Evolutionary conservation across 2,797 vertebrate genomes (phyloP).

Genomic region (Glyptemys insculpta): DNA sequence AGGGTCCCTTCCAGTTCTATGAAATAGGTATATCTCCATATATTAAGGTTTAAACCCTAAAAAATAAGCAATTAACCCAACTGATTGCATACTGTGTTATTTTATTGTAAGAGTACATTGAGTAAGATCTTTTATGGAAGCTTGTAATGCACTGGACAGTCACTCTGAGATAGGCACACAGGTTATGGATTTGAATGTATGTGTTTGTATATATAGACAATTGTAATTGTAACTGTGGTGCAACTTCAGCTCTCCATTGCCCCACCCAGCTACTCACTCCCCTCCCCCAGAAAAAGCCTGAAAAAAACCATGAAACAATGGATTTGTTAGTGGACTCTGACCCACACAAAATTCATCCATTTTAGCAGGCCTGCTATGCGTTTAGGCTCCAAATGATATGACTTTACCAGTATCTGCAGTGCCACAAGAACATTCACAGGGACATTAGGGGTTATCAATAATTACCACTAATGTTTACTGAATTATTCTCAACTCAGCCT

Average conservation of each 20-base stretch:
- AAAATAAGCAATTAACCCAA: neutral
- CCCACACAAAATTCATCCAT: neutral
- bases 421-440: neutral
- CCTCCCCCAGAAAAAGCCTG: neutral
- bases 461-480: neutral
- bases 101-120: neutral
- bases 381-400: neutral
- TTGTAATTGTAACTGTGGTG: neutral
- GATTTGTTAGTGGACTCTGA: neutral
- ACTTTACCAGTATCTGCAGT: rapidly evolving
- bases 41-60: neutral
- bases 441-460: neutral
- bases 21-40: no score
- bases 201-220: neutral
- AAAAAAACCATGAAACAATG: neutral
- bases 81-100: neutral
- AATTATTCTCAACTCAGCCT: neutral
- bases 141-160: neutral
- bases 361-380: neutral
- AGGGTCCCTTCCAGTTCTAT: no score
- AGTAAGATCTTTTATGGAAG: neutral
- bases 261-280: neutral
- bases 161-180: neutral
- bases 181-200: neutral
- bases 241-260: rapidly evolving